Conservation (phyloP, 2,888 invertebrate species). For the Criorhina ranunculi region DNA sequence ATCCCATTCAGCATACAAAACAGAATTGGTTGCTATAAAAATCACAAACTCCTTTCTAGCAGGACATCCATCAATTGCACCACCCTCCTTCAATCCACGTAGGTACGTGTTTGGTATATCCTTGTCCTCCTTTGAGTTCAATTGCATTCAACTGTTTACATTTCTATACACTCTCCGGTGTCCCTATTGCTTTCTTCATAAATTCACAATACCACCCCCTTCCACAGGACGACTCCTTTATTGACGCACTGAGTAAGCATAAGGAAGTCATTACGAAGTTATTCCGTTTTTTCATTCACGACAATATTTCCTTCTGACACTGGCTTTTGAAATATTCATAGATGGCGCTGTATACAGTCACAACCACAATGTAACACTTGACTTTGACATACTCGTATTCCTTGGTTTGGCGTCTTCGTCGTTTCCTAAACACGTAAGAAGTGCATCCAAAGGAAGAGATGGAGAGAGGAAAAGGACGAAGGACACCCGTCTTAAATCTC, state of each 20-base stretch:
- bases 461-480: too few relatives aligned
- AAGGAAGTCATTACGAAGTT: conserved; percentile 38
- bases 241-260: conserved; percentile 6
- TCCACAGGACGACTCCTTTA: conserved; percentile 2
- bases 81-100: neutral
- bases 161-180: conserved; percentile 7
- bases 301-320: conserved; percentile 8
- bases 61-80: conserved; percentile 19
- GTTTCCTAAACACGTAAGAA: neutral
- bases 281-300: conserved; percentile 25
- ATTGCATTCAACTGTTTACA: conserved; percentile 28
- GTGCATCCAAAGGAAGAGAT: too few relatives aligned
- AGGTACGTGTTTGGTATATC: neutral
- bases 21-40: conserved; percentile 18
- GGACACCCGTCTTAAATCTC: neutral
- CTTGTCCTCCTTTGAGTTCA: conserved; percentile 41
- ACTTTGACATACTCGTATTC: conserved; percentile 28
- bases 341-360: neutral
- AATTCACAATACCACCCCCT: conserved; percentile 6
- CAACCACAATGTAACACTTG: conserved; percentile 18
- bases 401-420: neutral
- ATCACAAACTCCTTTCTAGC: neutral
- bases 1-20: conserved; percentile 4
- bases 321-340: neutral
- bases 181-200: conserved; percentile 1